Conservation (phyloP, 2,797 vertebrate species). For the Oryzias dopingdopingensis region DNA sequence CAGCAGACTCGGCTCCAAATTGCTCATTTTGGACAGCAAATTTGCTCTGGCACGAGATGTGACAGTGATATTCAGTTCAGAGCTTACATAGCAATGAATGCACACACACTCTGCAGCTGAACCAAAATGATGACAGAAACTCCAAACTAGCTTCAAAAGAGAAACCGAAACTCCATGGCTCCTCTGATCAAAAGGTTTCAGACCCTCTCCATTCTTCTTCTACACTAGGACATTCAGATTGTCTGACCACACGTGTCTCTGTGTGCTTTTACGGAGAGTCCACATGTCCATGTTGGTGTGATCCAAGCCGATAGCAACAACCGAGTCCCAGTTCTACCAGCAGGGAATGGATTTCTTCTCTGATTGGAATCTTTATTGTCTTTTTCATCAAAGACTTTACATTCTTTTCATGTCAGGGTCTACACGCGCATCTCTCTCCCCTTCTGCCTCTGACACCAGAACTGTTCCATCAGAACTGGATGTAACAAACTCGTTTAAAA, state of each 20-base stretch:
- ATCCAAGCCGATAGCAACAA: not conserved
- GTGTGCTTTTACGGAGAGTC: not conserved
- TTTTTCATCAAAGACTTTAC: too few species aligned
- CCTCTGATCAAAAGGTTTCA: slow-evolving; percentile 55
- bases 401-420: too few species aligned
- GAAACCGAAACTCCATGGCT: slow-evolving; percentile 53
- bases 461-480: too few species aligned
- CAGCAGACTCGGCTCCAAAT: slow-evolving; percentile 67
- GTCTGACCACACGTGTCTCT: not conserved
- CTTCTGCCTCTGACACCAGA: too few species aligned
- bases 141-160: slow-evolving; percentile 63
- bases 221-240: slow-evolving; percentile 1
- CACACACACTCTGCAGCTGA: slow-evolving; percentile 36
- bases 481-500: too few species aligned
- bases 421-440: too few species aligned
- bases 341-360: too few species aligned
- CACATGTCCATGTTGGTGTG: too few species aligned
- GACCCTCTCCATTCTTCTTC: slow-evolving; percentile 11
- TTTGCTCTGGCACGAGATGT: slow-evolving; percentile 78
- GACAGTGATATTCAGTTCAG: slow-evolving; percentile 77
- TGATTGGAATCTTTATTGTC: too few species aligned
- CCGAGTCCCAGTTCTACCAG: too few species aligned
- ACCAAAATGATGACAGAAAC: slow-evolving; percentile 66
- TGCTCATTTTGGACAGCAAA: slow-evolving; percentile 70
- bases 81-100: slow-evolving; percentile 33